phyloP scores from a whole-genome alignment of 2,113 vertebrate species.

The Phoxinus phoxinus region DNA sequence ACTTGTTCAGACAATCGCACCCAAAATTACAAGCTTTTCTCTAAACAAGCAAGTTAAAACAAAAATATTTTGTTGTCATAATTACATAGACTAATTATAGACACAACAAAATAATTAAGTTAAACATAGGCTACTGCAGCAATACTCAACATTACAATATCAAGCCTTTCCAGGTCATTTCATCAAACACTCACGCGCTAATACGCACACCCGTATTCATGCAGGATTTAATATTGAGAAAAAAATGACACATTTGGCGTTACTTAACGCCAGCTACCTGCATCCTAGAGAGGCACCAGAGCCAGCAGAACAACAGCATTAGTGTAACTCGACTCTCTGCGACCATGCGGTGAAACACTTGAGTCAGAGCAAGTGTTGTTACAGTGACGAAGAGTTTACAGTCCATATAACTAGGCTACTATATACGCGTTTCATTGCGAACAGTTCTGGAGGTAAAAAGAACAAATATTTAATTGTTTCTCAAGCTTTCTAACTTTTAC shows the following conservation, averaged over 20 bases:
- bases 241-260: slow-evolving; percentile 1
- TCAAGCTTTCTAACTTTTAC: not conserved
- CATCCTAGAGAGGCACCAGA: slow-evolving; percentile 19
- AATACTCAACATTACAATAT: not conserved
- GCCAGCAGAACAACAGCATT: slow-evolving; percentile 29
- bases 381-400: not conserved
- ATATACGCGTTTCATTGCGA: not conserved
- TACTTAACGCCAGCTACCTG: slow-evolving; percentile 54
- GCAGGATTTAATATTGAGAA: not conserved
- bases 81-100: not conserved
- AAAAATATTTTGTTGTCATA: too few species aligned
- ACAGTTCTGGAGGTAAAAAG: not conserved
- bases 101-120: not conserved
- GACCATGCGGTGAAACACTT: slow-evolving; percentile 43
- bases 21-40: not conserved
- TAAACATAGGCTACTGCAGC: not conserved
- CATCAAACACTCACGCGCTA: not conserved
- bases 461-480: not conserved
- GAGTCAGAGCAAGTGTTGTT: not conserved
- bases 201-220: not conserved
- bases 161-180: not conserved
- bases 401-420: not conserved
- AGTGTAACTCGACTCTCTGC: slow-evolving; percentile 50
- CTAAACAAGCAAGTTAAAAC: not conserved
- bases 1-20: not conserved